Base-by-base conservation (phyloP, 2,888 invertebrate genomes). In the Omphaloscelis lunosa region DNA sequence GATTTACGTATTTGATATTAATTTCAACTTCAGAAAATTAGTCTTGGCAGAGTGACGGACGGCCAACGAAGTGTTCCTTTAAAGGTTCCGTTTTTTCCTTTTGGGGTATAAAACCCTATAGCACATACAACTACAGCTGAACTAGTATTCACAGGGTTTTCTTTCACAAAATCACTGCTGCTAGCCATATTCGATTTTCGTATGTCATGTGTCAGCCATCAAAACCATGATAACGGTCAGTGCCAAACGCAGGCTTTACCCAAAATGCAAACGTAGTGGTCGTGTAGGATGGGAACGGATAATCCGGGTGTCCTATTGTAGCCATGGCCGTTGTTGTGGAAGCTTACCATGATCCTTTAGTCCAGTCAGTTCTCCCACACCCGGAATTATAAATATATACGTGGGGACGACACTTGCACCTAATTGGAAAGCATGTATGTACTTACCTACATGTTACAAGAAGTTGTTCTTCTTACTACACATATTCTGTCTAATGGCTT, bases 251-350 rank as follows among this genome's bases (percentile, higher is more conserved):
- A 70, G 62, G 53, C n/a, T 41, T 39, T 45, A 67, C 15, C n/a
- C 29, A 27, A 29, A 45, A 45, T 77, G 59, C 27, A 61, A 56
- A 51, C 56, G 27, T 63, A 65, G 65, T 75, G 56, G 45, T 65
- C 70, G 27, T 69, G 58, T 65, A n/a, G 63, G 71, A 68, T 61
- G 23, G 29, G 63, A 79, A 70, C 63, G 70, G 80, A 84, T 83
- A 75, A 84, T 84, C 80, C 75, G 45, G 72, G 58, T 62, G 45
- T 70, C 11, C 65, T 69, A 61, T 79, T 79, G 79, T 83, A 59
- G 27, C 34, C 12, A 68, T 56, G 56, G 48, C 39, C 51, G 65
- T 65, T 75, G 39, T 84, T 53, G 63, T 70, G 45, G 61, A 34
- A 71, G 56, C 71, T 62, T 59, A 69, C 59, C 41, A 72, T 75